Evolutionary conservation across 1,140 invertebrate genomes (phyloP).

Genomic region (Drosophila fuyamai): DNA sequence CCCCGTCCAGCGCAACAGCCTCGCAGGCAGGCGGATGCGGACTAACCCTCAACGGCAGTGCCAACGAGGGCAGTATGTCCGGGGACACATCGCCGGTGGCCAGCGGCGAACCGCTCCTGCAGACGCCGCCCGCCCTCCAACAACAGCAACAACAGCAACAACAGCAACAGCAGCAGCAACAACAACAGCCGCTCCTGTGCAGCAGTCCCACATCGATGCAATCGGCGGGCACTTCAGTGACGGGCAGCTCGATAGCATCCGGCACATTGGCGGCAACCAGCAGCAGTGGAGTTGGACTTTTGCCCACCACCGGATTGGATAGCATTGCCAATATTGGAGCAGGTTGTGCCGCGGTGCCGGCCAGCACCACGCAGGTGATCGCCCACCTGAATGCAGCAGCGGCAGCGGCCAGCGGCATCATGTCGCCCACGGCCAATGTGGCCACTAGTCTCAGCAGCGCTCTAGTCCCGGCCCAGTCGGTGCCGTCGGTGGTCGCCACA

Average conservation of each 20-base stretch:
- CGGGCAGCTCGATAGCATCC: conserved; percentile 72
- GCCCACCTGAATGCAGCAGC: conserved; percentile 76
- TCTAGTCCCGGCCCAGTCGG: conserved; percentile 72
- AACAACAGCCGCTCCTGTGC: conserved; percentile 45
- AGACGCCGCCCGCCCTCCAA: conserved; percentile 64
- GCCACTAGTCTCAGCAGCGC: conserved; percentile 73
- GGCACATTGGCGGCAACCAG: conserved; percentile 72
- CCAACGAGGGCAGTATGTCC: conserved; percentile 62
- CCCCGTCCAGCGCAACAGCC: conserved; percentile 79
- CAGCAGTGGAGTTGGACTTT: conserved; percentile 59
- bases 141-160: conserved; percentile 50
- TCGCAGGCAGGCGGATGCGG: conserved; percentile 60
- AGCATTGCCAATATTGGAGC: conserved; percentile 53
- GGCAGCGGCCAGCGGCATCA: conserved; percentile 10
- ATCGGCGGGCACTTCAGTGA: conserved; percentile 69
- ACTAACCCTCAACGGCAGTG: conserved; percentile 80
- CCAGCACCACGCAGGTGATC: conserved; percentile 77
- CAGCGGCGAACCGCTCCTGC: conserved; percentile 64
- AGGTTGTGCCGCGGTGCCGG: conserved; percentile 46
- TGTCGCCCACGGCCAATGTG: conserved; percentile 55
- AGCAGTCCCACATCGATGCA: conserved; percentile 56
- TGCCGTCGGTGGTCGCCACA: conserved; percentile 58
- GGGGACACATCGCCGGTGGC: conserved; percentile 74
- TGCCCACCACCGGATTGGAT: conserved; percentile 63
- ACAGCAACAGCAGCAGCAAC: conserved; percentile 39